Evolutionary conservation across 2,113 vertebrate species (phyloP).

Genomic region (Thermophis baileyi): DNA sequence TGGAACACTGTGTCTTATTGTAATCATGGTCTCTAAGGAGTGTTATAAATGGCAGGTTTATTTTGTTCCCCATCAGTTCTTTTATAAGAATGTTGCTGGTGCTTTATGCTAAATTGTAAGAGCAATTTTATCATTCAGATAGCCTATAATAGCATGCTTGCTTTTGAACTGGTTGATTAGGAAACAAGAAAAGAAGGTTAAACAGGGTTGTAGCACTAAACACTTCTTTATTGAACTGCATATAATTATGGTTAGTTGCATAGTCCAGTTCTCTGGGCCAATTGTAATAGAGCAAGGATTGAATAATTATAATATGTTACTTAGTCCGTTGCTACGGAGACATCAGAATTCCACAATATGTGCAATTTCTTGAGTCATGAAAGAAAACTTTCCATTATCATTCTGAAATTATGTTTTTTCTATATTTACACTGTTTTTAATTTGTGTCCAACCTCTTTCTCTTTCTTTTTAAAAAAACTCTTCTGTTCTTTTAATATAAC

Average conservation of each 20-base stretch:
- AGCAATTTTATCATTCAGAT: background rate
- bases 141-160: background rate
- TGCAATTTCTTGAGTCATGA: background rate
- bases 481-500: background rate
- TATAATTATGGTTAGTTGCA: background rate
- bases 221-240: background rate
- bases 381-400: background rate
- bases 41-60: slow-evolving; percentile 1
- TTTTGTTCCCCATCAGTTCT: background rate
- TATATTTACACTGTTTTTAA: background rate
- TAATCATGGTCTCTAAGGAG: background rate
- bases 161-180: background rate
- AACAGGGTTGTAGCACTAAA: background rate
- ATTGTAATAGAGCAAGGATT: no score
- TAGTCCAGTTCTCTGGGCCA: background rate
- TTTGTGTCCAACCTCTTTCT: background rate
- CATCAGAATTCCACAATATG: background rate
- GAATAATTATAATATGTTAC: background rate
- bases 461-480: background rate
- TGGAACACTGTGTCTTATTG: background rate
- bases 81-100: background rate
- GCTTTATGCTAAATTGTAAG: background rate
- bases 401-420: background rate
- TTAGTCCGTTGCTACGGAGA: background rate
- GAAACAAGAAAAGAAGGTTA: background rate